Evolutionary conservation across 2,888 invertebrate genomes (phyloP).

Genomic region (Eristalis tenax): DNA sequence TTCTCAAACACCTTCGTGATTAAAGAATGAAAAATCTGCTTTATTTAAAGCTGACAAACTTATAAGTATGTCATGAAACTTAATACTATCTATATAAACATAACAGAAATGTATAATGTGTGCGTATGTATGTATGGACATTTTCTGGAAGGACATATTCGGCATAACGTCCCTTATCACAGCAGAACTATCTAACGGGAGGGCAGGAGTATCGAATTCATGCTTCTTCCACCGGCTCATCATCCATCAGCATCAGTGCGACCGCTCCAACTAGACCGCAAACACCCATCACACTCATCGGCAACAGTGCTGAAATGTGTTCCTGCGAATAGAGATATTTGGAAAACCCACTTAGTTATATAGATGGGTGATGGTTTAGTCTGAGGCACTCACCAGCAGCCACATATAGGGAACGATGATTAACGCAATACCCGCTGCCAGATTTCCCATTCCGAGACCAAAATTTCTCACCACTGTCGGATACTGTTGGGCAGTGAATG

Average conservation of each 20-base stretch:
- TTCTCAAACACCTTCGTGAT: not conserved
- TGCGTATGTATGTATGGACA: constrained; percentile 4
- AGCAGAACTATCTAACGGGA: constrained; percentile 39
- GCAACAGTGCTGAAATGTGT: constrained; percentile 81
- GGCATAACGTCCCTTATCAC: constrained; percentile 56
- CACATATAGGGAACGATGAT: constrained; percentile 90
- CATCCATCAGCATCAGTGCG: constrained; percentile 82
- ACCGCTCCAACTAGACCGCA: constrained; percentile 82
- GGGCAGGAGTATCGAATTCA: not conserved
- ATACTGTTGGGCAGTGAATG: constrained; percentile 87
- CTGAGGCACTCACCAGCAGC: constrained; percentile 85
- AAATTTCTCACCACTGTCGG: constrained; percentile 87
- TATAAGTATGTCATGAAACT: not conserved
- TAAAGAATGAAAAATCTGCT: not conserved
- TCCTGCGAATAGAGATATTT: constrained; percentile 77
- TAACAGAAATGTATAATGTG: not conserved
- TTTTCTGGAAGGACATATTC: constrained; percentile 38
- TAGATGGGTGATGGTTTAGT: not conserved
- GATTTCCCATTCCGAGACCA: constrained; percentile 88
- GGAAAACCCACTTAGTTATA: constrained; percentile 9
- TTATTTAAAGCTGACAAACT: not conserved
- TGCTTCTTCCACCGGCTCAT: constrained; percentile 71
- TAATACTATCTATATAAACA: not conserved
- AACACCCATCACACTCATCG: constrained; percentile 82
- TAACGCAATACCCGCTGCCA: constrained; percentile 88